A percentile compares a stretch with the other conserved stretches of the same genome.
phyloP scores from a whole-genome alignment of 2,113 vertebrate genomes.

The Ptilorrhoa leucosticta region DNA sequence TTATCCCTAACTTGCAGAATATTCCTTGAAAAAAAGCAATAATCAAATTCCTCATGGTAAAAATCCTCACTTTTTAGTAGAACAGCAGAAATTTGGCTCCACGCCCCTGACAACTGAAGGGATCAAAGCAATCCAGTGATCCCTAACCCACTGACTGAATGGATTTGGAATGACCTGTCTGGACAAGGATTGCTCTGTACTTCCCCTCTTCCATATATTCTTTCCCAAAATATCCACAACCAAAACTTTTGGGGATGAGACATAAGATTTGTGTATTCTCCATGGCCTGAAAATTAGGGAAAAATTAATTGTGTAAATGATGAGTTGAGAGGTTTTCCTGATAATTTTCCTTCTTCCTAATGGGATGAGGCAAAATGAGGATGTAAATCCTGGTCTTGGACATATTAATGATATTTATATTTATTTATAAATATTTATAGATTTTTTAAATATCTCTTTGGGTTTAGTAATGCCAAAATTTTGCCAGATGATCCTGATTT shows the following conservation, averaged over 20 bases:
- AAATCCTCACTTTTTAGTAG: neutral
- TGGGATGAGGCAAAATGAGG: neutral
- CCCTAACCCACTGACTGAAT: neutral
- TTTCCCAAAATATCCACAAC: neutral
- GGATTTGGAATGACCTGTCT: neutral
- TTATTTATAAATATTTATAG: neutral
- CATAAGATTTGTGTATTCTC: neutral
- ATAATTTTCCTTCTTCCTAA: neutral
- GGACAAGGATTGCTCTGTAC: neutral
- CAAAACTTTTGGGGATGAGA: neutral
- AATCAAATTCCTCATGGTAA: neutral
- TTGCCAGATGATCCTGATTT: neutral
- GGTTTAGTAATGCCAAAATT: neutral
- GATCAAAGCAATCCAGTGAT: accelerated
- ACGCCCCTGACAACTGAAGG: neutral
- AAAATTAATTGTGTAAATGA: neutral
- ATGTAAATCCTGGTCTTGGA: neutral
- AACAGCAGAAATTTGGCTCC: neutral
- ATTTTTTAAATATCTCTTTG: accelerated
- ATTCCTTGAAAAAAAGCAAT: neutral
- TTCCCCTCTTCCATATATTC: neutral
- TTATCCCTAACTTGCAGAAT: neutral
- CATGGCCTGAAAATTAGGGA: neutral
- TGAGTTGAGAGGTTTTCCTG: neutral
- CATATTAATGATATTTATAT: neutral